These are phyloP conservation scores for Chamaea fasciata DNA, from an alignment of 2,113 vertebrate genomes.

Conservation along the genomic window DNA sequence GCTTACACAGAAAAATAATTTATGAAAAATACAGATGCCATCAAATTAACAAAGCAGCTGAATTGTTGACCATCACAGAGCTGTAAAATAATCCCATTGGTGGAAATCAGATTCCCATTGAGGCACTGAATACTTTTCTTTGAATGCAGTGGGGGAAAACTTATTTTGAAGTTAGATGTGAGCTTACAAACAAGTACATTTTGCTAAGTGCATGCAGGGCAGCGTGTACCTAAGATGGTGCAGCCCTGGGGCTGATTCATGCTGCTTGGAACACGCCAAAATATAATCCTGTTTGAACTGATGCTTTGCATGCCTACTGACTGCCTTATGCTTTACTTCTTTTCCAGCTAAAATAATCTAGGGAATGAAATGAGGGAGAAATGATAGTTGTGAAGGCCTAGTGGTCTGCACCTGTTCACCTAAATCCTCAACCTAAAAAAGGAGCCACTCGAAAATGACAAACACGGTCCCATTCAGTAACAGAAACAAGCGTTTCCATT, in stretches of 20 bases:
- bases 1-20: neutral
- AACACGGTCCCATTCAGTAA: rapidly evolving
- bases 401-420: constrained; percentile 34
- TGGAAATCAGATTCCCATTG: neutral
- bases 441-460: neutral
- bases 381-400: neutral
- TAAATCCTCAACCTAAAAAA: neutral
- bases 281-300: neutral
- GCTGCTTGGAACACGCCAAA: neutral
- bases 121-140: neutral
- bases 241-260: neutral
- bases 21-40: neutral
- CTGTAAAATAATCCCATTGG: neutral
- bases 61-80: neutral
- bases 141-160: neutral
- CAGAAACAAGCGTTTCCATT: neutral
- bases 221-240: neutral
- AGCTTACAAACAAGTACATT: neutral
- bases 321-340: neutral
- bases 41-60: neutral
- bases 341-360: neutral
- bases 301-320: constrained; percentile 9
- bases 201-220: neutral
- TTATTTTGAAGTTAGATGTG: neutral
- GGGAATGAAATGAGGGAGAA: constrained; percentile 37